These are phyloP conservation scores for Epinephelus fuscoguttatus DNA, from an alignment of 2,113 vertebrate species.

Conservation along the genomic window DNA sequence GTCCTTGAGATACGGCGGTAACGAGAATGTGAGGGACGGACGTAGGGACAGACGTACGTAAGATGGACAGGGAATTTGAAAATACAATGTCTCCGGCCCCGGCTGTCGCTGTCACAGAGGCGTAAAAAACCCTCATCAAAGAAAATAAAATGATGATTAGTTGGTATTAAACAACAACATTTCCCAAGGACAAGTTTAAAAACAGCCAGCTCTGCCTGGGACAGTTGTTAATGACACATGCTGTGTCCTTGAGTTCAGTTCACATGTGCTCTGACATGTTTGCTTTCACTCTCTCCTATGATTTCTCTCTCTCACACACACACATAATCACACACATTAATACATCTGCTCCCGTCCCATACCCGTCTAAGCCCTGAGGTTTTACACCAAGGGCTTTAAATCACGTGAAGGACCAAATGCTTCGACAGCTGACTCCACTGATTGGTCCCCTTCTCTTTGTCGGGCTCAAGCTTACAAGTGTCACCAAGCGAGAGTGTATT, in stretches of 20 bases:
- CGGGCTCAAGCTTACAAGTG: background rate
- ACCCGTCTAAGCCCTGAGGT: background rate
- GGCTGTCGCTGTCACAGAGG: too few species aligned
- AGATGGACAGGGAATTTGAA: too few species aligned
- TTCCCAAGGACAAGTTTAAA: background rate
- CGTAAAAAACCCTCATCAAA: background rate
- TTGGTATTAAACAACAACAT: background rate
- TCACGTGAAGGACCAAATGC: background rate
- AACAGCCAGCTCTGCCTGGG: slow-evolving; percentile 9
- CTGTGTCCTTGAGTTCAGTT: slow-evolving; percentile 24
- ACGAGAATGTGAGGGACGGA: too few species aligned
- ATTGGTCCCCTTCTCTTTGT: background rate
- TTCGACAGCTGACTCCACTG: slow-evolving; percentile 33
- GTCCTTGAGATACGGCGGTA: too few species aligned
- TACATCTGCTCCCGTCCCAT: background rate
- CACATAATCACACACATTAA: background rate
- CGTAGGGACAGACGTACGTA: too few species aligned
- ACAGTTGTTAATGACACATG: slow-evolving; percentile 62
- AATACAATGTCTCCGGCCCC: too few species aligned
- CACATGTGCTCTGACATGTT: slow-evolving; percentile 39
- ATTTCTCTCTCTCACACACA: background rate
- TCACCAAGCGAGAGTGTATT: background rate
- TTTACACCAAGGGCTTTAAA: slow-evolving; percentile 15
- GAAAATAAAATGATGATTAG: background rate
- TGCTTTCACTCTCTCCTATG: background rate